Base-by-base conservation (phyloP, 1,140 invertebrate genomes). In the Drosophila triauraria region DNA sequence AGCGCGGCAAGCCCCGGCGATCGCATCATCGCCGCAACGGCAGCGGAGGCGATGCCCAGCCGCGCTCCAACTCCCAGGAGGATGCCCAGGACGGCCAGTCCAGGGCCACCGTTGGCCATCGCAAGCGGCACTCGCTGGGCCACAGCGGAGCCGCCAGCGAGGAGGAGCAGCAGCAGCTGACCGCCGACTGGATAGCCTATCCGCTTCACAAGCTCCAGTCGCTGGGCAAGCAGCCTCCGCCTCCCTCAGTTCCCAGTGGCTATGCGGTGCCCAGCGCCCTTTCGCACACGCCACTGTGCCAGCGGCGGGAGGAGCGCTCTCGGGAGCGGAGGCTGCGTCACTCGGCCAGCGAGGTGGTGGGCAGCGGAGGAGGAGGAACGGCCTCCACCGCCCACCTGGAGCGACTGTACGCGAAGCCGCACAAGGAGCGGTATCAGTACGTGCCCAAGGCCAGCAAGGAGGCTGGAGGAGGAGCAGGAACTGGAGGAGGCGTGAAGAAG, bases 401-500 rank as follows among this genome's bases (percentile, higher is more conserved):
- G 43, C 80, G 90, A 0, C 70, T 91, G 2, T 92, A 92, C 32
- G 91, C 91, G 9, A 91, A 92, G 63, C 91, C 92, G 35, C 91
- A 88, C 80, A 93, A 92, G 59, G 91, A 91, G 13, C 91, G 92
- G 54, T 93, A 93, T 82, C 92, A 93, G 56, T 93, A 92, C 57
- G 91, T 92, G 65, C 90, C 91, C 54, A 93, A 93, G 59, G 60
- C 63, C 47, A 62, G 48, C 61, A 70, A 77, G 63, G 65, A 59
- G 44, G 48, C 71, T 67, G 53, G 53, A 9, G 53, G 51, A 38
- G n/a, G 15, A 4, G 32, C 7, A 32, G 32, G 32, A 35, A 20
- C 20, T 20, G 32, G 32, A 10, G 32, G 32, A 10, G 32, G 43
- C 15, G 35, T 38, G 13, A 91, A 92, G 46, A 79, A 85, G 15